A percentile compares a stretch with the other conserved stretches of the same genome.
Conservation (phyloP, 1,140 invertebrate species). For the Anoplolepis gracilipes region DNA sequence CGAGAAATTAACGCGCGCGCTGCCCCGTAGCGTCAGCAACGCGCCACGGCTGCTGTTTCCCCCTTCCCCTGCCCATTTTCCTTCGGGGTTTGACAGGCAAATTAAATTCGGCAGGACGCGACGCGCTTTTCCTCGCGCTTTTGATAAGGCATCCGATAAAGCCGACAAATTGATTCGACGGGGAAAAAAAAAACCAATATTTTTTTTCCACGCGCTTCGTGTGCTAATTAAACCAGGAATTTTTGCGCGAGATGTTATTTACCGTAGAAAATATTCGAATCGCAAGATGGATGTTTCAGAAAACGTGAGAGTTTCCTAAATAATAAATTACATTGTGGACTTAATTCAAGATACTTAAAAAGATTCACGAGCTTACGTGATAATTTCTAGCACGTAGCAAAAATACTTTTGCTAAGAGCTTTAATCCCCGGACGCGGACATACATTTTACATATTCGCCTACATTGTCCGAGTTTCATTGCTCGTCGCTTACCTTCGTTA, state of each 20-base stretch:
- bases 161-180: slow-evolving; percentile 48
- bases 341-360: slow-evolving; percentile 17
- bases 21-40: slow-evolving; percentile 20
- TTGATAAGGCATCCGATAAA: slow-evolving; percentile 56
- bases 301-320: not conserved
- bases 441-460: slow-evolving; percentile 7
- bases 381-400: slow-evolving; percentile 10
- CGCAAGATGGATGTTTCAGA: not conserved
- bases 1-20: slow-evolving; percentile 67
- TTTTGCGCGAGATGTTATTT: slow-evolving; percentile 1
- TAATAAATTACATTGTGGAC: not conserved
- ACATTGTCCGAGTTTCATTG: slow-evolving; percentile 9
- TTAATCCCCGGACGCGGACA: not conserved
- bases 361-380: not conserved
- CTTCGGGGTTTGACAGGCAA: slow-evolving; percentile 49
- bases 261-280: not conserved
- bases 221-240: slow-evolving; percentile 36
- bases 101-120: slow-evolving; percentile 52
- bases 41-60: slow-evolving; percentile 27
- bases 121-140: slow-evolving; percentile 40
- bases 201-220: not conserved
- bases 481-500: not conserved
- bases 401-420: slow-evolving; percentile 26
- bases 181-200: slow-evolving; percentile 14
- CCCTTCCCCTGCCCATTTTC: not conserved